Base-by-base conservation (phyloP, 2,113 vertebrate species). In the Rhabdomys dilectus region DNA sequence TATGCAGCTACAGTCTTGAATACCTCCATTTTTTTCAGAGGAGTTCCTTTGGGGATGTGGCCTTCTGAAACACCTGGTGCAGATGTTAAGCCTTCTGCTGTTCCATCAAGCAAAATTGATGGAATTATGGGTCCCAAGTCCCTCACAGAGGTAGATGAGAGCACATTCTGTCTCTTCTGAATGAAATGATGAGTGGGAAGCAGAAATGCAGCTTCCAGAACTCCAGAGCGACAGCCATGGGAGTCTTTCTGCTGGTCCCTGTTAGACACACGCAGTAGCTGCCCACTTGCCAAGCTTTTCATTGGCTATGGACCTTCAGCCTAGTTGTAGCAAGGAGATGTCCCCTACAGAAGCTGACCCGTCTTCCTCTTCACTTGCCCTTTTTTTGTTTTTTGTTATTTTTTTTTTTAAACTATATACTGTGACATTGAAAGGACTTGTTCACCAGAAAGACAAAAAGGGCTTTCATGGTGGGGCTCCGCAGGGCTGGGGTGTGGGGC, bases 391-490 rank as follows among this genome's bases (percentile, higher is more conserved):
- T 70, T 93, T 86, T 26, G 29, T 29, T 24, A 58, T 29, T 3
- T 45, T 45, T 70, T 93, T 86, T 26, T 29, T 29, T 24, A 58
- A 78, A 96, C 96, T 98, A 85, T 97, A 97, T 98, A 81, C 97
- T 42, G 97, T 96, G 94, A 94, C 0, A 16, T 87, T 99, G 98
- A 98, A 97, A 98, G 98, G 97, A 97, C 97, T 96, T 48, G 96
- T 98, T 99, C 98, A 98, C 96, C 95, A 91, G 94, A 62, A 75
- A 92, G 96, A 99, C 98, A 99, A 98, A 99, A 98, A 95, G 76
- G 85, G 75, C 98, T 98, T 99, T 99, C 97, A 98, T 94, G 48
- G 93, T 64, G 84, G 42, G 92, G 88, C 95, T 97, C 95, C 88
- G 96, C 97, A 94, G 92, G 97, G 98, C 97, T 64, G 72, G n/a